Base-by-base conservation (phyloP, 2,113 vertebrate genomes). In the Pollimyrus isidori region DNA sequence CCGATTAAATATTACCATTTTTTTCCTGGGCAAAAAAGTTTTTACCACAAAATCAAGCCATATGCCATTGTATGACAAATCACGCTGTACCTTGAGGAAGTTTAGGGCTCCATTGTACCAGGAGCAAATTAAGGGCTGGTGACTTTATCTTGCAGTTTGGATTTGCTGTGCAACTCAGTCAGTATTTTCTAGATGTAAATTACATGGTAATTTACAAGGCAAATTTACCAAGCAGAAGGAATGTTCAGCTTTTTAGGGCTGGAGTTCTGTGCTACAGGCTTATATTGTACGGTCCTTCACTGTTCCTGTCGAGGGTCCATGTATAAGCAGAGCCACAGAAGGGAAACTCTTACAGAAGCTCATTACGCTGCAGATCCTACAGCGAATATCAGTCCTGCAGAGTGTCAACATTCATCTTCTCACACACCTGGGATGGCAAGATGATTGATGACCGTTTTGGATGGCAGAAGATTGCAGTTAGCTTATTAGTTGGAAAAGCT, bases 401-500 rank as follows among this genome's bases (percentile, higher is more conserved):
- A 48, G 49, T 65, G 83, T 58, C n/a, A 35, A 26, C 49, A 69
- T 52, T 86, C 85, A 86, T 52, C 46, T 89, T 89, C 73, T 58
- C 23, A 30, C 19, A 83, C n/a, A 17, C 86, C 19, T 56, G 26
- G 76, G 50, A 53, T 35, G 26, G 11, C 82, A 84, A 48, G 48
- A 19, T 46, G 82, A 46, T 56, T 7, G 35, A 87, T 19, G 46
- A 46, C n/a, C 13, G 4, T 49, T 87, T 87, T 35, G 85, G 23
- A 87, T 50, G 0, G n/a, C n/a, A 50, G 45, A 26, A 52, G 7
- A 50, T 50, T 23, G 26, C 49, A 53, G n/a, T 35, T 87, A 13
- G 50, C n/a, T 87, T 52, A 53, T 80, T 88, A 85, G 23, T 93
- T 93, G 89, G 94, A 90, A 86, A 86, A 88, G 87, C 87, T 91